Percentiles rank a stretch among this genome's conserved stretches.
phyloP scores from a whole-genome alignment of 2,797 vertebrate species.

The Nothura maculosa region DNA sequence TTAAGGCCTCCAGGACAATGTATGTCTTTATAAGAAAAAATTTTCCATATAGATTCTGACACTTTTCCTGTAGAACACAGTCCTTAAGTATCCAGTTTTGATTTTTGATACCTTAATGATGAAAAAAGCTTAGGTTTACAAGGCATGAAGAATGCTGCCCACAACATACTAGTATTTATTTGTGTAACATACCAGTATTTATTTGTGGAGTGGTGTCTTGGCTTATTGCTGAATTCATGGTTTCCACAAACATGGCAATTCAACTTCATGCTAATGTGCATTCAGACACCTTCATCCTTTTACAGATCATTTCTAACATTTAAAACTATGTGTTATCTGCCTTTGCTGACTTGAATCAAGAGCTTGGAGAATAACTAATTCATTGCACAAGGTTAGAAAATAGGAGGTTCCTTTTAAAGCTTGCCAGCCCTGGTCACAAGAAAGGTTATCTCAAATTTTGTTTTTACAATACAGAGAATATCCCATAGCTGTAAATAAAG shows the following conservation, averaged over 20 bases:
- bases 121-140: background rate
- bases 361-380: background rate
- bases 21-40: background rate
- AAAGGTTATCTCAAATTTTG: background rate
- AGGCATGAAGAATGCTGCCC: background rate
- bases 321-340: background rate
- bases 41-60: rapidly evolving
- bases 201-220: background rate
- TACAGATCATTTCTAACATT: background rate
- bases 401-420: rapidly evolving
- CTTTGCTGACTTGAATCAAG: background rate
- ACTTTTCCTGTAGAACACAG: background rate
- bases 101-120: rapidly evolving
- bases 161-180: background rate
- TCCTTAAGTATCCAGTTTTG: background rate
- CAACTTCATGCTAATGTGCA: background rate
- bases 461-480: background rate
- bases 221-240: rapidly evolving
- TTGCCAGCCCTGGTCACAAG: background rate
- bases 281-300: background rate
- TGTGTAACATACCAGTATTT: rapidly evolving
- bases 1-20: background rate
- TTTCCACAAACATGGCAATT: rapidly evolving
- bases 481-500: background rate
- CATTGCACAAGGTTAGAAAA: background rate